phyloP scores from a whole-genome alignment of 2,888 invertebrate species.

The Morpho deidamia region DNA sequence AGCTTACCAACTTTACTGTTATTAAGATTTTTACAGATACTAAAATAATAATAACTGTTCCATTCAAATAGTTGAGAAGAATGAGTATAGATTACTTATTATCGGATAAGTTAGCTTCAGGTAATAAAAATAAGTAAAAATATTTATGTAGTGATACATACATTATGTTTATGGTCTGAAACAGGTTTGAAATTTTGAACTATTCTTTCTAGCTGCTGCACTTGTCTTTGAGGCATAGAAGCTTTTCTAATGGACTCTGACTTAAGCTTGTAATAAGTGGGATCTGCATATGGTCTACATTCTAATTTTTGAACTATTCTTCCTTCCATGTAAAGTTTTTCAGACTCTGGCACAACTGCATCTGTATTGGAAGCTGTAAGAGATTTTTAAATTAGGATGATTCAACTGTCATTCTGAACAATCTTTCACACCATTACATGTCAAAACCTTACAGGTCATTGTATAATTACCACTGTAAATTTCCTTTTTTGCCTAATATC shows the following conservation, averaged over 20 bases:
- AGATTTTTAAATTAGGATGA: not conserved
- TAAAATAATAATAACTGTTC: too few species aligned
- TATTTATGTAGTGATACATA: conserved; percentile 60
- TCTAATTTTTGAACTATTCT: conserved; percentile 97
- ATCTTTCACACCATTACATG: too few species aligned
- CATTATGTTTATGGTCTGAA: conserved; percentile 94
- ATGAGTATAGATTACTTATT: too few species aligned
- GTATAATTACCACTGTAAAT: too few species aligned
- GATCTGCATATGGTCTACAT: conserved; percentile 92
- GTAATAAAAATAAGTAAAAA: not conserved
- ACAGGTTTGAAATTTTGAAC: conserved; percentile 96
- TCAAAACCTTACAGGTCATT: too few species aligned
- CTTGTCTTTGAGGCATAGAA: conserved; percentile 90
- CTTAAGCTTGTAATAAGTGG: conserved; percentile 94
- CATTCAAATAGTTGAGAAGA: too few species aligned
- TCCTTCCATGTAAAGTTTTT: conserved; percentile 94
- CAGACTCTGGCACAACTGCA: conserved; percentile 85
- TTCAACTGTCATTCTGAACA: not conserved
- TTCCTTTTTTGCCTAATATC: too few species aligned
- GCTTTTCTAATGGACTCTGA: conserved; percentile 91
- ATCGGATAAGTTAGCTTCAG: not conserved
- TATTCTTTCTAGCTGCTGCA: conserved; percentile 90
- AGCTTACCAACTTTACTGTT: too few species aligned
- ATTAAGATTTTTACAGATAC: too few species aligned
- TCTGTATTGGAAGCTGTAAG: conserved; percentile 80